Conservation (phyloP, 2,888 invertebrate genomes). For the Anaspis maculata region DNA sequence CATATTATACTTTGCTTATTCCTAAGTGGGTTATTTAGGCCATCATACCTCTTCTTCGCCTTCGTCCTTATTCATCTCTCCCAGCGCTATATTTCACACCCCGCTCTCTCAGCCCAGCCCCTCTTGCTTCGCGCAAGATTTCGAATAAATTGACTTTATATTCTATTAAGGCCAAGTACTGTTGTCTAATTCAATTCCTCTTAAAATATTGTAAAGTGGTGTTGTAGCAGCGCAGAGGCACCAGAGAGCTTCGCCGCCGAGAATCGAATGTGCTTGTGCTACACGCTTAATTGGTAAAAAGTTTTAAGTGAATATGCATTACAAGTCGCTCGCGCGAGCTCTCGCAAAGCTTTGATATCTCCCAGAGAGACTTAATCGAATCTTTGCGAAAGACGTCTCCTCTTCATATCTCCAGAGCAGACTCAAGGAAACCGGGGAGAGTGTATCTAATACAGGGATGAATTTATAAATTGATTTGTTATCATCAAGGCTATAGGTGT, state of each 20-base stretch:
- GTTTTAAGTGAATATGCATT: neutral
- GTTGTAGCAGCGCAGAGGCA: neutral
- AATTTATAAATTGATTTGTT: no score
- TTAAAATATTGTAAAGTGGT: constrained; percentile 23
- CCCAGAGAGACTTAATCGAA: neutral
- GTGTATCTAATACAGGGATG: no score
- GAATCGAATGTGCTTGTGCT: neutral
- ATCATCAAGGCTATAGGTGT: no score
- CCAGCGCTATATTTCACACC: neutral
- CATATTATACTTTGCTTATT: constrained; percentile 28
- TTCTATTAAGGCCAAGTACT: constrained; percentile 25
- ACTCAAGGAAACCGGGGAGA: no score
- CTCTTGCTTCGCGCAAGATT: constrained; percentile 4
- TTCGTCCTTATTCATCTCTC: no score
- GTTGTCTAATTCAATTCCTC: constrained; percentile 27
- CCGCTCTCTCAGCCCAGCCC: neutral
- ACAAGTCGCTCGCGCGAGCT: neutral
- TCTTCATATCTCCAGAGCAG: no score
- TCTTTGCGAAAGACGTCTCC: neutral
- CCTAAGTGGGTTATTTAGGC: constrained; percentile 21
- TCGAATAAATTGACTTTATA: constrained; percentile 27
- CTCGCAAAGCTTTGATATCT: neutral
- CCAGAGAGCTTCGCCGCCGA: neutral
- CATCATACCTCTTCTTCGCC: neutral
- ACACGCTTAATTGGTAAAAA: neutral